Percentiles rank a stretch among this genome's conserved stretches.
These are phyloP conservation scores for Amphiura filiformis DNA, from an alignment of 35 echinoderm and acorn worm species.

Conservation along the genomic window DNA sequence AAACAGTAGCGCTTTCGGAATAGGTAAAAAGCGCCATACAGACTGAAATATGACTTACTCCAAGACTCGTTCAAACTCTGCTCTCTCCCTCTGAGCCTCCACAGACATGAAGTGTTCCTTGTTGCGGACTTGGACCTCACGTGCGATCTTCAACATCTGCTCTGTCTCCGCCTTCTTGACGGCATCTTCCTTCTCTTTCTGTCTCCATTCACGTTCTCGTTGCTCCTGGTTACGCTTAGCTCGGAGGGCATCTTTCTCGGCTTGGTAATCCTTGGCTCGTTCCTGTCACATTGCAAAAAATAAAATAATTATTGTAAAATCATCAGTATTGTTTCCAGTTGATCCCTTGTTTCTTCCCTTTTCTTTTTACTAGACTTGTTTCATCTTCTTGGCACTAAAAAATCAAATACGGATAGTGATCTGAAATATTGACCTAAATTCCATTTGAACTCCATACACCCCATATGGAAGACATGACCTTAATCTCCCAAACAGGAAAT, in stretches of 20 bases:
- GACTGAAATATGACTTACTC: slow-evolving; percentile 45
- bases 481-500: no score
- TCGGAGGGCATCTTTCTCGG: slow-evolving; percentile 80
- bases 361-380: no score
- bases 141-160: slow-evolving; percentile 82
- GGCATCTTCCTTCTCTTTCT: slow-evolving; percentile 78
- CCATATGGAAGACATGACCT: no score
- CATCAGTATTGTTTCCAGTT: no score
- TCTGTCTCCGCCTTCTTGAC: slow-evolving; percentile 92
- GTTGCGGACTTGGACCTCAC: slow-evolving; percentile 91
- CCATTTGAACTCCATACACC: no score
- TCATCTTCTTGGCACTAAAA: no score
- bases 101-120: slow-evolving; percentile 98
- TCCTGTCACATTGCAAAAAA: slow-evolving; percentile 25
- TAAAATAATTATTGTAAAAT: no score
- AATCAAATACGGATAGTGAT: no score
- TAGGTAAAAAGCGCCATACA: no score
- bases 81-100: slow-evolving; percentile 86
- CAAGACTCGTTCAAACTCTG: slow-evolving; percentile 94
- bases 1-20: no score
- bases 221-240: slow-evolving; percentile 97
- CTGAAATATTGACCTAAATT: no score
- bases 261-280: not conserved
- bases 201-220: slow-evolving; percentile 93
- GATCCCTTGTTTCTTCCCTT: no score